phyloP scores from a whole-genome alignment of 1,140 invertebrate genomes.

The Mizuhopecten yessoensis region DNA sequence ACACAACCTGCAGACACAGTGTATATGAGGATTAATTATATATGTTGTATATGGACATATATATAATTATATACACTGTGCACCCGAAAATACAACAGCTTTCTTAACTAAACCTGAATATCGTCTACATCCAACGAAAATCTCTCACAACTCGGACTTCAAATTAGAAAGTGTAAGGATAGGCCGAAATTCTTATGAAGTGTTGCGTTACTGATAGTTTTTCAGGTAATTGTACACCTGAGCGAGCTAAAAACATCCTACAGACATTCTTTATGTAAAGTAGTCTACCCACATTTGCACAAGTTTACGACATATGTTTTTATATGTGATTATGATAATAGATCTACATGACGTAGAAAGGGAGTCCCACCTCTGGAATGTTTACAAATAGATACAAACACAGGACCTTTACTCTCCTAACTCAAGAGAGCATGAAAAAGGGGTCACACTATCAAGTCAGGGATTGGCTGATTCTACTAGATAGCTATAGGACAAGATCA shows the following conservation, averaged over 20 bases:
- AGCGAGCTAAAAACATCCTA: not conserved
- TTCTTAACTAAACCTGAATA: too few relatives aligned
- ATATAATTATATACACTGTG: too few relatives aligned
- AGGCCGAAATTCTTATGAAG: not conserved
- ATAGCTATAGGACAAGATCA: not conserved
- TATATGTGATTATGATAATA: constrained; percentile 32
- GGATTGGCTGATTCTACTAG: not conserved
- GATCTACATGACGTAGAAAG: constrained; percentile 38
- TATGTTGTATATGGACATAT: too few relatives aligned
- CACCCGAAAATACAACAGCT: too few relatives aligned
- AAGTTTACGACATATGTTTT: not conserved
- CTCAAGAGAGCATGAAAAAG: constrained; percentile 21
- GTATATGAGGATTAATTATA: too few relatives aligned
- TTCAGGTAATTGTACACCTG: constrained; percentile 33
- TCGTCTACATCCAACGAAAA: constrained; percentile 1
- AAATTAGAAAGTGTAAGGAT: not conserved
- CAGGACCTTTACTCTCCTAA: not conserved
- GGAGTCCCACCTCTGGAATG: not conserved
- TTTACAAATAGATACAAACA: not conserved
- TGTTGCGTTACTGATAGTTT: constrained; percentile 32
- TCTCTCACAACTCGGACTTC: not conserved
- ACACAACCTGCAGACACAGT: not conserved
- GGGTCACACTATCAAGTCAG: not conserved
- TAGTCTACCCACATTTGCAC: constrained; percentile 29
- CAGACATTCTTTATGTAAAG: not conserved